Base-by-base conservation (phyloP, 2,797 vertebrate species). In the Channallabes apus region DNA sequence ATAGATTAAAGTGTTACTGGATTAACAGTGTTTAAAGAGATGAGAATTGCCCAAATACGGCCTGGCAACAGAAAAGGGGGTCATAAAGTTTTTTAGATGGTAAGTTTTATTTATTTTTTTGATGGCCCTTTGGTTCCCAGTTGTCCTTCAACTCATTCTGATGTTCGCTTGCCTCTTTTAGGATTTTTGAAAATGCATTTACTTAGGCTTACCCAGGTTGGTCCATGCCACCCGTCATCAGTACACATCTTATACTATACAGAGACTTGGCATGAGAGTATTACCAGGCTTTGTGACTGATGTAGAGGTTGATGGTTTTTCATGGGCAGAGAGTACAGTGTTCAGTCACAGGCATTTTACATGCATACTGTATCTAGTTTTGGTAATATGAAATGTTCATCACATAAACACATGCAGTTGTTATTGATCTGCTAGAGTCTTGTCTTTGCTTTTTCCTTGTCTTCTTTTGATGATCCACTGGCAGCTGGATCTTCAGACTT, bases 381-480 rank as follows among this genome's bases (percentile, higher is more conserved):
- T 85, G 54, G 71, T 86, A 90, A 86, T 86, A 62, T 67, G 86
- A 82, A 82, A 73, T 72, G 61, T 84, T 88, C 32, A 46, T 85
- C 82, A 85, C 65, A 84, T 82, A 86, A 84, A 88, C 87, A 61
- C 68, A 86, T 85, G 51, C 91, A 90, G 88, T 88, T 84, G 9
- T 80, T 91, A 90, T 90, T 91, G 91, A 93, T 90, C 90, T 88
- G 41, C 65, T 41, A 56, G 77, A 81, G 29, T 38, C 54, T 77
- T 62, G 41, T 18, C 59, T 72, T 82, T 35, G 71, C 78, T 73
- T 59, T 75, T 67, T 59, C 88, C 80, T 58, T 86, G 15, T 84
- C 29, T 84, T 54, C 61, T 81, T 72, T 38, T 86, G 76, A 76
- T 76, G 75, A 79, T 68, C 85, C 32, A 80, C 84, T 85, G 83